Conservation (phyloP, 1,140 invertebrate genomes). For the Ceratina australensis region DNA sequence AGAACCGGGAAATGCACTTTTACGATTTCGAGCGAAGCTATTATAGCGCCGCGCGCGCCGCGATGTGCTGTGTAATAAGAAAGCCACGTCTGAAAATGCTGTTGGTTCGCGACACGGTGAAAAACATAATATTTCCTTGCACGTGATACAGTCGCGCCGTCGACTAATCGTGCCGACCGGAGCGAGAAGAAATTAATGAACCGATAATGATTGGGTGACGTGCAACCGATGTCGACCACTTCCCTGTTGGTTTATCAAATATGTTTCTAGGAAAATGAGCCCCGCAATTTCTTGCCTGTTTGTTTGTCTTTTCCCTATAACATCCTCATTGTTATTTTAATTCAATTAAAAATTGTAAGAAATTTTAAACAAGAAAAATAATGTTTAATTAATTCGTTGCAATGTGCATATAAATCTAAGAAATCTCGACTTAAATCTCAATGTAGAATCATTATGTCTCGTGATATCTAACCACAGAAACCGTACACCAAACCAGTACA, state of each 20-base stretch:
- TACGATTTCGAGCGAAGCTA: conserved; percentile 36
- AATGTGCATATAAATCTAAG: no score
- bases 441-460: no score
- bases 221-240: neutral
- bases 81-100: neutral
- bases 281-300: neutral
- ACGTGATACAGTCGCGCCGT: conserved; percentile 10
- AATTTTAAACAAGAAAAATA: no score
- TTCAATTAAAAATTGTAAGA: no score
- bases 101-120: neutral
- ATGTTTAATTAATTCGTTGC: no score
- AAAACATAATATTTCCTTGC: conserved; percentile 40
- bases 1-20: conserved; percentile 17
- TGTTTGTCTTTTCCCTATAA: neutral
- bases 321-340: neutral
- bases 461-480: no score
- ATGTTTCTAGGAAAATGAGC: conserved; percentile 11
- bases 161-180: conserved; percentile 39
- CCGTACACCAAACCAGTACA: no score
- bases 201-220: conserved; percentile 47
- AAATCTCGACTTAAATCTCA: no score
- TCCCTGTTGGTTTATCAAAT: no score
- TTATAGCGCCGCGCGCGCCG: conserved; percentile 10
- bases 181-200: conserved; percentile 62
- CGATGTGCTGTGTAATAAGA: neutral